Conservation (phyloP, 2,797 vertebrate species). For the Lutjanus argentimaculatus region DNA sequence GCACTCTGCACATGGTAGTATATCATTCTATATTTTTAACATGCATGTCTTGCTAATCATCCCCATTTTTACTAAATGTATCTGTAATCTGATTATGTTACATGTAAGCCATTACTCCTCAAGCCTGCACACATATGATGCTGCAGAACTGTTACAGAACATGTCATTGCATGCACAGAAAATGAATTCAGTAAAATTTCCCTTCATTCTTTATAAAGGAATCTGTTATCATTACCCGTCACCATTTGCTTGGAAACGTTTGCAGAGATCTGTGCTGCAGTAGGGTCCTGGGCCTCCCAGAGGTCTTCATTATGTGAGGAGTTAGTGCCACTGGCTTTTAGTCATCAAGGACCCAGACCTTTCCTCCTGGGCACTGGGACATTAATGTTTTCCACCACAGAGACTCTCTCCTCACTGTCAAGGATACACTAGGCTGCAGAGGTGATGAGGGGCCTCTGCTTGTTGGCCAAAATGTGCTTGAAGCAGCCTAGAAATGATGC, state of each 20-base stretch:
- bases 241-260: constrained; percentile 11
- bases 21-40: too few relatives aligned
- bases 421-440: constrained; percentile 33
- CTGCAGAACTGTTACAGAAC: not conserved
- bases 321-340: constrained; percentile 50
- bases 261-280: constrained; percentile 15
- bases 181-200: not conserved
- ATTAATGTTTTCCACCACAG: constrained; percentile 41
- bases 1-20: too few relatives aligned
- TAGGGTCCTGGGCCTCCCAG: constrained; percentile 49
- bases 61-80: too few relatives aligned
- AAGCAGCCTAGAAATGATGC: constrained; percentile 21
- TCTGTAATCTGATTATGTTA: too few relatives aligned
- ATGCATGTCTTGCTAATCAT: too few relatives aligned
- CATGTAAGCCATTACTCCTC: too few relatives aligned
- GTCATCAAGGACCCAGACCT: constrained; percentile 38
- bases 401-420: constrained; percentile 38
- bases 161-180: not conserved
- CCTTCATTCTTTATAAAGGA: not conserved
- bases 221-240: not conserved
- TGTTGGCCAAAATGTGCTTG: constrained; percentile 33
- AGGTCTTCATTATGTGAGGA: constrained; percentile 70
- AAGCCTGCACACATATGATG: not conserved
- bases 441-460: constrained; percentile 41
- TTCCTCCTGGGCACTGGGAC: constrained; percentile 37